These are phyloP conservation scores for Nesoenas mayeri DNA, from an alignment of 2,113 vertebrate species.

Conservation along the genomic window DNA sequence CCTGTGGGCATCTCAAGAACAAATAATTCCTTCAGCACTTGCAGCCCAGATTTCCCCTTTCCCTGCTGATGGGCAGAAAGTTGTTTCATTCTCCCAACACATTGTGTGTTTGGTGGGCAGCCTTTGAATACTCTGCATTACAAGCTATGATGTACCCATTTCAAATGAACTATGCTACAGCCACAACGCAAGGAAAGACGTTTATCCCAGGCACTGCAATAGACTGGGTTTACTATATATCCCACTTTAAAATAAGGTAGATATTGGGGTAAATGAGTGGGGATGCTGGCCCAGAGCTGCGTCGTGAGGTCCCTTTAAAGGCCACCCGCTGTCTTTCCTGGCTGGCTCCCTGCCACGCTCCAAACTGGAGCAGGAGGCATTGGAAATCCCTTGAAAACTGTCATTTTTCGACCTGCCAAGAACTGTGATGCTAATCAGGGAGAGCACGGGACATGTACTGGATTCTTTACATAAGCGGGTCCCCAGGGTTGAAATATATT, in stretches of 20 bases:
- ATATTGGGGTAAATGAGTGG: not conserved
- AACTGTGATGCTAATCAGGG: constrained; percentile 65
- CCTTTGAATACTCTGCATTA: not conserved
- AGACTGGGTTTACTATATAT: not conserved
- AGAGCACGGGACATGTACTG: constrained; percentile 17
- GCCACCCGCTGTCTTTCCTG: not conserved
- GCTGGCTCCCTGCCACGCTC: constrained; percentile 59
- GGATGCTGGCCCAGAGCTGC: not conserved
- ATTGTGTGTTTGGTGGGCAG: not conserved
- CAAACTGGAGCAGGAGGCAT: constrained; percentile 43
- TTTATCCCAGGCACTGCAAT: not conserved
- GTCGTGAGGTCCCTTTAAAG: constrained; percentile 24
- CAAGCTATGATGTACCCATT: not conserved
- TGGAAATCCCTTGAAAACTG: constrained; percentile 63
- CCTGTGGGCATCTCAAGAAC: not conserved
- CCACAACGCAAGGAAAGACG: not conserved
- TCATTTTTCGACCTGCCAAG: constrained; percentile 34
- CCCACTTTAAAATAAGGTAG: not conserved
- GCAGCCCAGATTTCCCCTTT: not conserved
- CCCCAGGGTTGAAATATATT: constrained; percentile 68
- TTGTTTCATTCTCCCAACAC: not conserved
- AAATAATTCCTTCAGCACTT: not conserved
- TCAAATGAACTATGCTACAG: not conserved
- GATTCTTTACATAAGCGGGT: constrained; percentile 51
- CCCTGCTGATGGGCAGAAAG: not conserved